Evolutionary conservation across 2,113 vertebrate genomes (phyloP), one percentile per base, ranked within the genome.

Genomic region (rabbit (Oryctolagus cuniculus)): DNA sequence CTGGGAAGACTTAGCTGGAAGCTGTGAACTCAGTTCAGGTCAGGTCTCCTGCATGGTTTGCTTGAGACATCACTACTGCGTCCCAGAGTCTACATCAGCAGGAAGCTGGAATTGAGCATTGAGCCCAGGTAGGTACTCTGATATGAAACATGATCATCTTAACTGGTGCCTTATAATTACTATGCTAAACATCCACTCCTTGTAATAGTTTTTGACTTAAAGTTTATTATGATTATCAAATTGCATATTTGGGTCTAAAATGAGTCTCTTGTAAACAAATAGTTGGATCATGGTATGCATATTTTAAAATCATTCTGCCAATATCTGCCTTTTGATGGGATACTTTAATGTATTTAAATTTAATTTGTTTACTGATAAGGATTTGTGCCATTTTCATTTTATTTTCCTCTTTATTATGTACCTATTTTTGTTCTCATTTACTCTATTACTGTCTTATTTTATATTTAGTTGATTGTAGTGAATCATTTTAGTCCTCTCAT

Each of bases 291-390:
- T 61, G 51, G 31, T 81, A 81, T 44, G 44, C 44, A 44, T 10
- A n/a, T 87, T 93, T 89, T 81, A 31, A 87, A 75, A 64, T 72
- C 29, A 89, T 53, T 90, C 31, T 89, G 31, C 5, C 25, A 88
- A 78, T 64, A 31, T 91, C 63, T 77, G 84, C 25, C 36, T 89
- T 87, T 90, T 94, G 58, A 79, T n/a, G 79, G 19, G 44, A 82
- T 10, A 87, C 10, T 90, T 93, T 44, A 49, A 77, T 67, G 17
- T 53, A 70, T 53, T 90, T 63, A 80, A 13, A 92, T 77, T 92
- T 66, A 86, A 81, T 82, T 61, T 94, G 36, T 79, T 92, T 86
- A 19, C 5, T 77, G 27, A 92, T 92, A 96, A 86, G 36, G n/a
- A 84, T 63, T 86, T 81, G n/a, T 91, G 49, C 70, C 25, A 61